These are phyloP conservation scores for Polydrusus cervinus DNA, from an alignment of 2,888 invertebrate genomes.

Conservation along the genomic window DNA sequence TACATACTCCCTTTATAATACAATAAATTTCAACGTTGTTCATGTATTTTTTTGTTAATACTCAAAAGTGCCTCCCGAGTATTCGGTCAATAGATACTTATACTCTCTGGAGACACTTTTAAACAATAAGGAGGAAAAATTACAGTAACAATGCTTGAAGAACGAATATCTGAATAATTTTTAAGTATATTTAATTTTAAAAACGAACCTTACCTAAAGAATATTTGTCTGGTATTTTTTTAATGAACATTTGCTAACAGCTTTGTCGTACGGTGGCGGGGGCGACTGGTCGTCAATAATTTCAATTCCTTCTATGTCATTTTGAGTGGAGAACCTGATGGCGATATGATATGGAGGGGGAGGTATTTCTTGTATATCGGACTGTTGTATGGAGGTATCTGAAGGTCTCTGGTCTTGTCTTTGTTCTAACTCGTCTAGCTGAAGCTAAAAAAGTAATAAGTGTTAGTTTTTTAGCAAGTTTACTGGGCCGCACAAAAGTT, in stretches of 20 bases:
- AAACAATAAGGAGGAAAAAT: too few relatives aligned
- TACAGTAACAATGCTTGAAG: too few relatives aligned
- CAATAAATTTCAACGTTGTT: too few relatives aligned
- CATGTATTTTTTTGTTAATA: too few relatives aligned
- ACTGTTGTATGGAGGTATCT: slow-evolving; percentile 40
- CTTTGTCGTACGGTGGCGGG: slow-evolving; percentile 85
- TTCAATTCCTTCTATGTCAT: slow-evolving; percentile 66
- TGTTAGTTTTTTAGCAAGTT: too few relatives aligned
- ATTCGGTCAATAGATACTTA: too few relatives aligned
- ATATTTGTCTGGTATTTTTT: slow-evolving; percentile 23
- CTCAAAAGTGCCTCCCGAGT: too few relatives aligned
- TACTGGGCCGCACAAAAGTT: too few relatives aligned
- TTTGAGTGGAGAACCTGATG: slow-evolving; percentile 79
- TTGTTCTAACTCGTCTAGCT: slow-evolving; percentile 34
- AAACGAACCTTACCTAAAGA: neutral
- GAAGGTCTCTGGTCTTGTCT: slow-evolving; percentile 31
- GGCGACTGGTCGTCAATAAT: slow-evolving; percentile 74
- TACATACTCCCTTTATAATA: too few relatives aligned
- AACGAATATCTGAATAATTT: neutral
- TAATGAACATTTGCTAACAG: slow-evolving; percentile 75
- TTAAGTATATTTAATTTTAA: neutral
- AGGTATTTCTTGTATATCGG: slow-evolving; percentile 69
- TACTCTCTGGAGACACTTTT: too few relatives aligned
- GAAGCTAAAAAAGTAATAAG: slow-evolving; percentile 4
- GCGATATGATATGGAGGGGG: slow-evolving; percentile 92